Percentiles rank a stretch among this genome's conserved stretches.
Conservation (phyloP, 2,888 invertebrate species). For the Rhorus exstirpatorius region DNA sequence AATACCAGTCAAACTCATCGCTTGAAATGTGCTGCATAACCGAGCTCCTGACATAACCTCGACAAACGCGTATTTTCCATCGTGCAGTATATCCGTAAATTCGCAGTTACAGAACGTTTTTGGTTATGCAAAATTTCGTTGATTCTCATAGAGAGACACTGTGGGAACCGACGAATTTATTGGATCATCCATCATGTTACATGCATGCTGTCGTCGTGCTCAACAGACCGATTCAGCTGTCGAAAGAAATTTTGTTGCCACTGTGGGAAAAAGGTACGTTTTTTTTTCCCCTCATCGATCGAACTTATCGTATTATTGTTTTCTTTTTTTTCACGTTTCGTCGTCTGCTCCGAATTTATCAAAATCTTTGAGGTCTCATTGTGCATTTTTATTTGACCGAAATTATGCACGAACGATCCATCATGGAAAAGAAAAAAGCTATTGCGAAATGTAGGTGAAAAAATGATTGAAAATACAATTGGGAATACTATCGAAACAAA, state of each 20-base stretch:
- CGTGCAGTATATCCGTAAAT: neutral
- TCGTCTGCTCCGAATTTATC: neutral
- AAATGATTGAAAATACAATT: no score
- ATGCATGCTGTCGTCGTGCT: conserved; percentile 90
- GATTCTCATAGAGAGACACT: conserved; percentile 51
- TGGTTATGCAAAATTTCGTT: conserved; percentile 69
- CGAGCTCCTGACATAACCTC: conserved; percentile 45
- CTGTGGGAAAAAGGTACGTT: conserved; percentile 91
- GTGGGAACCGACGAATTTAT: conserved; percentile 80
- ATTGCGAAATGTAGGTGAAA: no score
- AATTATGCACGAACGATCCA: no score
- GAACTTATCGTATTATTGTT: neutral
- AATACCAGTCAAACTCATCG: neutral
- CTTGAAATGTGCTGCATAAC: neutral
- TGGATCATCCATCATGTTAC: conserved; percentile 66
- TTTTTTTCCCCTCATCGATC: neutral
- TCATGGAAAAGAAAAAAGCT: no score
- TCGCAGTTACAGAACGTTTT: conserved; percentile 35
- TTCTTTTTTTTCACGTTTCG: neutral
- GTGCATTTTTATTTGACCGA: no score
- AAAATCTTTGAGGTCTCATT: neutral
- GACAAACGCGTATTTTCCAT: conserved; percentile 8
- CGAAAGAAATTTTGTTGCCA: conserved; percentile 86
- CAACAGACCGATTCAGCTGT: conserved; percentile 89
- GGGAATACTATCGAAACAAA: no score